Evolutionary conservation across 1,140 invertebrate species (phyloP), one percentile per base, ranked within the genome.

Genomic region (Eufriesea mexicana): DNA sequence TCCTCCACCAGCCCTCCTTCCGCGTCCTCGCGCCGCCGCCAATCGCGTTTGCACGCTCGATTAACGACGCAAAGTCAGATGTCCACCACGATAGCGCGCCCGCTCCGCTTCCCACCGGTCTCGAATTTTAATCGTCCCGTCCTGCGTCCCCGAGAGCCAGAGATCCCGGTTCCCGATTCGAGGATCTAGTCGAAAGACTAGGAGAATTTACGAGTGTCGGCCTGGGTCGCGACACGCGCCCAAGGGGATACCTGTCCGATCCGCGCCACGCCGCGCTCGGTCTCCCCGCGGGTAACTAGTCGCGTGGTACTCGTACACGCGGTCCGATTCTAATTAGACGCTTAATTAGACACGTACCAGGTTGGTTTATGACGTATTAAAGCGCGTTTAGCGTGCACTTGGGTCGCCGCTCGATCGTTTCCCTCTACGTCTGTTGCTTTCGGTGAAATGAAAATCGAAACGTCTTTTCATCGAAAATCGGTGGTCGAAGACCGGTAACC

Each of bases 31-130:
- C 75, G 25, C 75, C n/a, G n/a, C n/a, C n/a, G n/a, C n/a, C n/a
- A n/a, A n/a, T 89, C 85, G 76, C 89, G 91, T 92, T 91, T 91
- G 87, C 85, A 89, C 91, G 83, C 77, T 92, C 92, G 92, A 92
- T 92, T 92, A 88, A 75, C 67, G 42, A 59, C 57, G n/a, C 55
- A 18, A 2, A 57, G 45, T 57, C 28, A 35, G 87, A 85, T 85
- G 59, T 82, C 62, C 25, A 42, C 42, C 18, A 62, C 79, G 86
- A 87, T 86, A 84, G 12, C 49, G n/a, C n/a, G n/a, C 49, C 1
- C 45, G n/a, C n/a, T 1, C 35, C 35, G 35, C n/a, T n/a, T n/a
- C n/a, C n/a, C n/a, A n/a, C n/a, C n/a, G n/a, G n/a, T n/a, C n/a
- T n/a, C 35, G 35, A 35, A 35, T 35, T 35, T 35, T 35, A 35